Evolutionary conservation across 2,888 invertebrate genomes (phyloP), one percentile per base, ranked within the genome.

Genomic region (Xylocampa areola): DNA sequence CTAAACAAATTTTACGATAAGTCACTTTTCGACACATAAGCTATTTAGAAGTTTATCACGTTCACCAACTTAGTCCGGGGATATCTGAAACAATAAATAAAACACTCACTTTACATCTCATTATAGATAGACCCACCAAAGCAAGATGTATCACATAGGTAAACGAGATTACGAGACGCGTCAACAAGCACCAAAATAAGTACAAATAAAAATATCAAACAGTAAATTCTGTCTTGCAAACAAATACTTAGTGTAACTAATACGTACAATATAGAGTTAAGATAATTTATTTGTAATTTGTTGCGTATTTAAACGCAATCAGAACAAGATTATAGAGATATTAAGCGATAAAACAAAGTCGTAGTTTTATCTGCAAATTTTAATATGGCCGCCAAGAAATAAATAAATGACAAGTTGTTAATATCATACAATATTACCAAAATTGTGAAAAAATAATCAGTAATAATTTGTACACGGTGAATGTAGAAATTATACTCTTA

Each of bases 1-100:
- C 92, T 88, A 90, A 90, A 92, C 84, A 90, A 91, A 88, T 91
- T 92, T 92, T 87, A 92, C 88, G 84, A 88, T 82, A 89, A 88
- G 84, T 90, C 92, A 90, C 92, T 92, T 91, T 91, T 85, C 87
- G 81, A 91, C 83, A 87, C 91, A 89, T 89, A 92, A 55, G 88
- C 85, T 91, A 90, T 81, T 86, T 85, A 88, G 81, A 89, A 90
- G 89, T 90, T 89, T 89, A 89, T 93, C 92, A 92, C 94, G 91
- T 92, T 88, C 90, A 91, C 89, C 86, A 91, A 90, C 86, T 88
- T 86, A 87, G 81, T 88, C 87, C 87, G 81, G 88, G 86, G 90
- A 89, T 91, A 91, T 92, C 94, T 94, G 92, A 43, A 93, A 93
- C 80, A 88, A 86, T 48, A 74, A 79, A 68, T 64, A 73, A 44